Base-by-base conservation (phyloP, 2,888 invertebrate species). In the Dryocosmus kuriphilus region DNA sequence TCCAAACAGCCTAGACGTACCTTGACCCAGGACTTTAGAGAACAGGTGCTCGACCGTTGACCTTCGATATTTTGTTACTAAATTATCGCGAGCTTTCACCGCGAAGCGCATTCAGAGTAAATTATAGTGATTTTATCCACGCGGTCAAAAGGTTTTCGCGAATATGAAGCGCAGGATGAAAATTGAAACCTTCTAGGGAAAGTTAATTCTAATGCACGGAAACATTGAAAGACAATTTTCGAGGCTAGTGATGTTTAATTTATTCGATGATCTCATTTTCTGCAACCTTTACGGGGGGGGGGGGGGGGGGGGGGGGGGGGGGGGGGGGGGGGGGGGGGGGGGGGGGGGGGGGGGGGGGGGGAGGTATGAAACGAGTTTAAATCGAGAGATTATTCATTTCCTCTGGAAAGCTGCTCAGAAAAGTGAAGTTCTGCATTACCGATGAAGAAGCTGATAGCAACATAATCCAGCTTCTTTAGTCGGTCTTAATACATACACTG, bases 1-100 rank as follows among this genome's bases (percentile, higher is more conserved):
- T n/a, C n/a, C n/a, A n/a, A 85, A 89, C 89, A 89, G 82, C 90
- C 90, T 89, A 90, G 90, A 89, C 90, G 90, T 88, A 86, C 88
- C 90, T 90, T 90, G 90, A 90, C 90, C 90, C 86, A 86, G 83
- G 84, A 86, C 87, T 88, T 88, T 88, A 85, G 87, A 87, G 87
- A 87, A 89, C 89, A 89, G 89, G 89, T 89, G 89, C 87, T 85
- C 87, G 86, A 88, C 88, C 86, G 61, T 51, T 63, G 61, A 35
- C 60, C 63, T 77, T 60, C 63, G 22, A 32, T 65, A 73, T 71
- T 75, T 74, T 65, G 77, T 60, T 80, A 79, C 79, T 75, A 57
- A 62, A 75, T 51, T 51, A 61, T 41, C 35, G 35, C 63, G 32
- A 46, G 75, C 67, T 67, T 67, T 67, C 67, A 67, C 67, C 46